A percentile compares a stretch with the other conserved stretches of the same genome.
phyloP scores from a whole-genome alignment of 2,797 vertebrate genomes.

The Sebastes umbrosus region DNA sequence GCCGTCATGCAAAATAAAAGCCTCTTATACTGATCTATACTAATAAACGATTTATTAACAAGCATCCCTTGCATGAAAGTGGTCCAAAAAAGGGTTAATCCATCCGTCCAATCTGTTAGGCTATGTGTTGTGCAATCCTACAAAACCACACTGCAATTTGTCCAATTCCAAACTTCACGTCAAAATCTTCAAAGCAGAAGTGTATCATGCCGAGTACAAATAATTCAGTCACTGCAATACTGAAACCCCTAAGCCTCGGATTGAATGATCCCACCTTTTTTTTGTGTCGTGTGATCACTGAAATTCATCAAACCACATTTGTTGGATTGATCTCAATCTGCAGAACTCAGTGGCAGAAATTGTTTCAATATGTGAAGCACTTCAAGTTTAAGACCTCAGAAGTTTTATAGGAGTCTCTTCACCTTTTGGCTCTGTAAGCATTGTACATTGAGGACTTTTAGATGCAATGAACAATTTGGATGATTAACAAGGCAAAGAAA shows the following conservation, averaged over 20 bases:
- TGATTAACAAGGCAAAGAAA: not conserved
- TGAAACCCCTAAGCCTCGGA: not conserved
- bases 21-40: not conserved
- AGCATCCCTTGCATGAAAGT: not conserved
- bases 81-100: not conserved
- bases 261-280: not conserved
- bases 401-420: not conserved
- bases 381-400: not conserved
- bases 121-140: not conserved
- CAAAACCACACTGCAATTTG: not conserved
- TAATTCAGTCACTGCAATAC: not conserved
- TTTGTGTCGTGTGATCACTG: not conserved
- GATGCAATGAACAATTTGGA: not conserved
- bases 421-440: not conserved
- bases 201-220: not conserved
- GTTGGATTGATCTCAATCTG: constrained; percentile 26
- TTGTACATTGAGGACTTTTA: not conserved
- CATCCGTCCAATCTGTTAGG: not conserved
- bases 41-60: not conserved
- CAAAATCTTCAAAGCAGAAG: not conserved
- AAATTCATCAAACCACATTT: not conserved
- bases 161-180: not conserved
- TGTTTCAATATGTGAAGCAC: not conserved
- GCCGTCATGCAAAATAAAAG: not conserved
- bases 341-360: constrained; percentile 28